Base-by-base conservation (phyloP, 2,797 vertebrate genomes). In the Pelobates cultripes region DNA sequence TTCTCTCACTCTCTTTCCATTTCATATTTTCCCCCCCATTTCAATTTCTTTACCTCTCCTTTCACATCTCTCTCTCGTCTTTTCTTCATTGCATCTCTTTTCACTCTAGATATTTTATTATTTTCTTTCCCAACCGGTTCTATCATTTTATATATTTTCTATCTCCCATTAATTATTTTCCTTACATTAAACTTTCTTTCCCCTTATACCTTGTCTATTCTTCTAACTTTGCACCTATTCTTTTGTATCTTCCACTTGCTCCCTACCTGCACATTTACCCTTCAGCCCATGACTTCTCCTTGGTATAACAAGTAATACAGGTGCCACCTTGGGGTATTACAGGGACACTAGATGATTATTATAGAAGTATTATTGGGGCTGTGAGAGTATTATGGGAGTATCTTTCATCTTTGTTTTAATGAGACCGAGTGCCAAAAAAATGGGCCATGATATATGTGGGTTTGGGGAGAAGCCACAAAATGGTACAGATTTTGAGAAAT, bases 311-410 rank as follows among this genome's bases (percentile, higher is more conserved):
- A 61, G 43, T 83, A 75, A 79, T 75, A 75, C 77, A 79, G 81
- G 71, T 83, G 81, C 77, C 81, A 83, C 69, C 77, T 78, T 61
- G 64, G 79, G 76, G 75, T 83, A 61, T 70, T 83, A 78, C 10
- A 47, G 70, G 81, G 51, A 75, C 60, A 57, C 69, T 73, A 57
- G 43, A 70, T 41, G 68, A 64, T 55, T 76, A 57, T 70, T 70
- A 6, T 55, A 77, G 43, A 63, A 83, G 81, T 63, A 70, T 79
- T 68, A 78, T 43, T 13, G 77, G 81, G 77, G 61, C 7, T 40
- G n/a, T 68, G 42, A 43, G 64, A 83, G 81, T 70, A 70, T 79
- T 47, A 74, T 41, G 40, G 66, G 75, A 67, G 53, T 78, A 69
- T 74, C 73, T 78, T 73, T 75, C 66, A 74, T 66, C 66, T 70